These are phyloP conservation scores for Malaclemys terrapin DNA, from an alignment of 2,113 vertebrate genomes.

Conservation along the genomic window DNA sequence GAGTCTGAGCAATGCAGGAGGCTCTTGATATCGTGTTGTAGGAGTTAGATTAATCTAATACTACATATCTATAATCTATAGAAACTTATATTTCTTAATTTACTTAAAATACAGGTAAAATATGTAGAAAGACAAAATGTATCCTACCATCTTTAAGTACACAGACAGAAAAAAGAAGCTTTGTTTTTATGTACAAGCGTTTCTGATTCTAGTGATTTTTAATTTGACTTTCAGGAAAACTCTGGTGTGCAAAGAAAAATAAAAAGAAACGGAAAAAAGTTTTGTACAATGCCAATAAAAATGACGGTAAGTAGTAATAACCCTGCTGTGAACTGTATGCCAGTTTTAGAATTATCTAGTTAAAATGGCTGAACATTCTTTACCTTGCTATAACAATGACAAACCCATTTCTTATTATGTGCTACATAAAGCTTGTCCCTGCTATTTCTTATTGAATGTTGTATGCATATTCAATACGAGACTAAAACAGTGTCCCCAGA, in stretches of 20 bases:
- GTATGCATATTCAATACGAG: not conserved
- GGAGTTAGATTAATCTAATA: not conserved
- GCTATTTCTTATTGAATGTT: not conserved
- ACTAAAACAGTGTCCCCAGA: not conserved
- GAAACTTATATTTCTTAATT: not conserved
- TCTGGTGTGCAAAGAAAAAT: conserved; percentile 94
- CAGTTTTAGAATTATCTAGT: not conserved
- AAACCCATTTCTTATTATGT: not conserved
- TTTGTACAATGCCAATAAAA: conserved; percentile 87
- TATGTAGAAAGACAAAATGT: not conserved
- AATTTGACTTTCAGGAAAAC: conserved; percentile 84
- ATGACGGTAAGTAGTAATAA: conserved; percentile 83
- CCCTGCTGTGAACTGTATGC: not conserved
- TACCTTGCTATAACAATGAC: not conserved
- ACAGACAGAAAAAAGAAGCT: not conserved
- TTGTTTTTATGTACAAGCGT: not conserved
- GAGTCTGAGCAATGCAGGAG: not conserved
- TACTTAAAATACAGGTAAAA: not conserved
- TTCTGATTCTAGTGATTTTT: conserved; percentile 39
- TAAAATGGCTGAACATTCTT: not conserved
- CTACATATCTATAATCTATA: not conserved
- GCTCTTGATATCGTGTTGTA: not conserved
- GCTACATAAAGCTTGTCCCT: not conserved
- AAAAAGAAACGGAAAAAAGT: conserved; percentile 94
- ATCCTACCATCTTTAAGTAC: not conserved